Evolutionary conservation across 2,113 vertebrate genomes (phyloP), one percentile per base, ranked within the genome.

Genomic region (Butastur rufipennis): DNA sequence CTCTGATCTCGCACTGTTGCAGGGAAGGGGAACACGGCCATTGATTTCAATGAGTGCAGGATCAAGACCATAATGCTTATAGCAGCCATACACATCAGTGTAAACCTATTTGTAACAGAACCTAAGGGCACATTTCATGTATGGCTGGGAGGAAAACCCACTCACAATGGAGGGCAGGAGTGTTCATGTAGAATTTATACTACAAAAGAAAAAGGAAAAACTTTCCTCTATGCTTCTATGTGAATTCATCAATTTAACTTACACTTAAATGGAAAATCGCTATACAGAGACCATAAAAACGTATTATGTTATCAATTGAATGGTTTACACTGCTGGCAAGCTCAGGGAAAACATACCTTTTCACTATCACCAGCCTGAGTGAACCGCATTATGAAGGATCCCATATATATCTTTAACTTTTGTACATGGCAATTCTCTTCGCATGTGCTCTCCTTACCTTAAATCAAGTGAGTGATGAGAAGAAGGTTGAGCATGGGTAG

Each of bases 231-330:
- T 86, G 83, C 94, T 59, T 97, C 96, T 93, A 92, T 95, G 96
- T 97, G 97, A 98, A 97, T 98, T 97, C 97, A 97, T 97, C 97
- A 98, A 98, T 97, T 97, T 98, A 98, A 98, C 95, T 97, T 98
- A 97, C 96, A 96, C 95, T 97, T 98, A 97, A 98, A 98, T 97
- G 96, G 96, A 97, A 98, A 98, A 97, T 98, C 97, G 95, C 97
- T 98, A 97, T 98, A 97, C 96, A 97, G 96, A 98, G 96, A 98
- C 97, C 96, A 98, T 97, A 97, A 97, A 97, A 97, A 97, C 93
- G 81, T 97, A 97, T 97, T 97, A 97, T 94, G 96, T 94, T 97
- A 94, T 95, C 97, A 97, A 97, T 96, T 97, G 97, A 97, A 98
- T 97, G 97, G 97, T 97, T 97, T 98, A 97, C 97, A 97, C 96